Conservation (phyloP, 2,888 invertebrate genomes). For the Belgica antarctica region DNA sequence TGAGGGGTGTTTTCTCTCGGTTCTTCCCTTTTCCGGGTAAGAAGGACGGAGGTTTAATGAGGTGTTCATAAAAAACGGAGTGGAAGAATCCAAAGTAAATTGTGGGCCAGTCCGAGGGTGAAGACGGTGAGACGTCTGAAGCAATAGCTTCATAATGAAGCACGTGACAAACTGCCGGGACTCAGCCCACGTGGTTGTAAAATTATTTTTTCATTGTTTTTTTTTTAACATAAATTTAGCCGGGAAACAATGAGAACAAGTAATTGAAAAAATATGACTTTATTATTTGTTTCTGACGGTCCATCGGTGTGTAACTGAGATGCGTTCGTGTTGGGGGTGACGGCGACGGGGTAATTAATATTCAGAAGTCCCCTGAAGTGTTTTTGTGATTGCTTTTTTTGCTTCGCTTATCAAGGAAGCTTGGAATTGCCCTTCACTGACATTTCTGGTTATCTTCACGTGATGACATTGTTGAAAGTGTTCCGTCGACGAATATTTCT, state of each 20-base stretch:
- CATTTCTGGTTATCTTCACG: neutral
- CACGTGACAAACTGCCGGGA: neutral
- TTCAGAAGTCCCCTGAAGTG: constrained; percentile 42
- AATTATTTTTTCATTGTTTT: constrained; percentile 41
- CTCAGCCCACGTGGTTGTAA: neutral
- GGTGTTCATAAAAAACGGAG: constrained; percentile 40
- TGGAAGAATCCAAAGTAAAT: constrained; percentile 8
- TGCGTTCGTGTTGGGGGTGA: neutral
- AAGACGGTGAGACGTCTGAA: neutral
- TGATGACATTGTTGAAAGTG: neutral
- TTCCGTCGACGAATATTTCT: neutral
- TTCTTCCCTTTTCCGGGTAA: neutral
- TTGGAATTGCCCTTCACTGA: constrained; percentile 10
- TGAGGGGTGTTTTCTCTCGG: constrained; percentile 24
- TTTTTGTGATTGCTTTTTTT: constrained; percentile 40
- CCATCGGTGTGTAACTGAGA: constrained; percentile 34
- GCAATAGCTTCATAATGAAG: neutral
- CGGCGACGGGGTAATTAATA: constrained; percentile 38
- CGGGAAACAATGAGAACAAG: constrained; percentile 35
- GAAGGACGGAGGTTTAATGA: constrained; percentile 31
- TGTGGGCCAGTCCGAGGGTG: constrained; percentile 4
- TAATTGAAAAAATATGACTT: constrained; percentile 44
- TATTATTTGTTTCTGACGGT: constrained; percentile 43
- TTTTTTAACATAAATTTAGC: constrained; percentile 27
- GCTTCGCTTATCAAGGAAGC: constrained; percentile 10